Percentiles rank a stretch among this genome's conserved stretches.
Conservation (phyloP, 1,140 invertebrate species). For the Solenopsis invicta region DNA sequence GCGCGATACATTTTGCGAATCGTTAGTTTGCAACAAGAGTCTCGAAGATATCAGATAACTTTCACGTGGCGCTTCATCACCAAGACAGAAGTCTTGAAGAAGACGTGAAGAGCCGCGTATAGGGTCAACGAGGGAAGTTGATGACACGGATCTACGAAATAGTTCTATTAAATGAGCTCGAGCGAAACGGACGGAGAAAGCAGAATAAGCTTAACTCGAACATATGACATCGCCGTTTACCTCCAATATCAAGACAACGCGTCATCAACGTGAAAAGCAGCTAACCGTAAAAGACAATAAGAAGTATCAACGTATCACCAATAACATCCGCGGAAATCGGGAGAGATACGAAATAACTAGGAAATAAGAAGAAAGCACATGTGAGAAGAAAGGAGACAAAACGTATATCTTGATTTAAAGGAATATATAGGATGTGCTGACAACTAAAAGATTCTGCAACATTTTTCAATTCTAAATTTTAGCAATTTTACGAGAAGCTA, state of each 20-base stretch:
- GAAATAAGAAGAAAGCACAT: constrained; percentile 12
- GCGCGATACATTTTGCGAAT: constrained; percentile 58
- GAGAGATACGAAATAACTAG: constrained; percentile 1
- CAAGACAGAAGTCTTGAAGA: constrained; percentile 24
- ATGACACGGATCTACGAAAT: constrained; percentile 38
- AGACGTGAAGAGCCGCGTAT: constrained; percentile 15
- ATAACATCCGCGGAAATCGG: constrained; percentile 24
- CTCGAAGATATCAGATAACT: constrained; percentile 56
- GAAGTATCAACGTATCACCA: constrained; percentile 21
- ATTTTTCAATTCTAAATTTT: not conserved
- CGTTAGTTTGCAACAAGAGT: constrained; percentile 56
- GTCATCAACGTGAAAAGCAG: constrained; percentile 37
- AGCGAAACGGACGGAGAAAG: constrained; percentile 16
- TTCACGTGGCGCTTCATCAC: constrained; percentile 47
- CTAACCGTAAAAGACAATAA: constrained; percentile 53
- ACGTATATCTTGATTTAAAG: not conserved
- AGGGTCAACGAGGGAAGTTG: constrained; percentile 4
- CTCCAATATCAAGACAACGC: constrained; percentile 33
- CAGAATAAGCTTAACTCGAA: constrained; percentile 34
- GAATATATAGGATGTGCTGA: not conserved
- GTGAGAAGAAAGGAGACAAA: not conserved
- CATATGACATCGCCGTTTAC: not conserved
- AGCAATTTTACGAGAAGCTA: not conserved
- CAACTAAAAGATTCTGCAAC: not conserved
- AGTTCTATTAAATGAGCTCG: constrained; percentile 50